Conservation (phyloP, 2,888 invertebrate genomes). For the Siphonodentalium dalli region DNA sequence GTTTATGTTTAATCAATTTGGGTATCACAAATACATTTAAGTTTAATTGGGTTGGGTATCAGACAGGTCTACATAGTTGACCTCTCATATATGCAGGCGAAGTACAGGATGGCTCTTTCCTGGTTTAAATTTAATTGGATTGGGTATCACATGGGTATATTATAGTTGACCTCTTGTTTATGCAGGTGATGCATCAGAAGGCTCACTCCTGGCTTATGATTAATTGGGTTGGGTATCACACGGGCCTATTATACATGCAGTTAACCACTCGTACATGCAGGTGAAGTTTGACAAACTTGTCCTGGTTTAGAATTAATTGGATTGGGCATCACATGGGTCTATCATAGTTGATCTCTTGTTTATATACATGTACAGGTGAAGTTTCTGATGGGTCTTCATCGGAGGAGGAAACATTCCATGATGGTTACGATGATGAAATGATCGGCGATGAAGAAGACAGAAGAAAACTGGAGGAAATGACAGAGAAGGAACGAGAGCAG, state of each 20-base stretch:
- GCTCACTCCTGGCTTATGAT: no score
- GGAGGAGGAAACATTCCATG: slow-evolving; percentile 82
- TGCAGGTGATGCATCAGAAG: no score
- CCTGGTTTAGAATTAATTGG: background rate
- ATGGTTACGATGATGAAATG: slow-evolving; percentile 95
- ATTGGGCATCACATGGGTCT: background rate
- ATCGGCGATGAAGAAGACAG: slow-evolving; percentile 97
- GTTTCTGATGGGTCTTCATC: slow-evolving; percentile 73
- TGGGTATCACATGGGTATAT: no score
- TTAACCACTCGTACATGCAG: background rate
- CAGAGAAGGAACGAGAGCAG: slow-evolving; percentile 96
- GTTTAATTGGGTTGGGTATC: no score
- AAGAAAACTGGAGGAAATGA: slow-evolving; percentile 86
- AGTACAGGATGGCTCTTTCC: background rate
- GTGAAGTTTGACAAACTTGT: background rate
- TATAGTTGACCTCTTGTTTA: no score
- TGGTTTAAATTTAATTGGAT: background rate
- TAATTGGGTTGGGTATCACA: no score
- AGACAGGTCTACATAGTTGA: no score
- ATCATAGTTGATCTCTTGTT: no score
- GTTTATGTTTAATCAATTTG: no score
- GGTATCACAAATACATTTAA: no score
- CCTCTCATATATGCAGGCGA: background rate
- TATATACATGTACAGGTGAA: slow-evolving; percentile 71
- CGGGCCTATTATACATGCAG: no score